Evolutionary conservation across 2,797 vertebrate species (phyloP), one percentile per base, ranked within the genome.

Genomic region (Silurus aristotelis): DNA sequence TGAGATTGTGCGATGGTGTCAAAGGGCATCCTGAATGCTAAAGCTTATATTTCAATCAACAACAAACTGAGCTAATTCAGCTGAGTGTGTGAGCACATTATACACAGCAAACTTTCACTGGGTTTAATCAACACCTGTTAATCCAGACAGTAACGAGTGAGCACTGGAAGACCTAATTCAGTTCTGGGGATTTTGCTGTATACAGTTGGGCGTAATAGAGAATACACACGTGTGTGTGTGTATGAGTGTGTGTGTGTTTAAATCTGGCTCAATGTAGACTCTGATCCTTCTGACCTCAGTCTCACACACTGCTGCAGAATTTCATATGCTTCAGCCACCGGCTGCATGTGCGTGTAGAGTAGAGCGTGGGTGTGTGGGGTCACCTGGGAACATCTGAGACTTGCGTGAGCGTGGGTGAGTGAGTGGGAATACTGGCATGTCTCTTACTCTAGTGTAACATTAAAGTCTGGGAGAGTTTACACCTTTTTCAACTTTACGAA

Each of bases 231-330:
- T 71, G 56, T 73, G n/a, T 73, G 79, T 55, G 46, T 85, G 56
- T 84, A 73, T 83, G 82, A 83, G 67, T 82, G 72, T 64, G 60
- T 86, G 71, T 66, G 61, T 48, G 6, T 78, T 81, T 43, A 88
- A 78, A 68, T 89, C 87, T 87, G 89, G 85, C 91, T 92, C 91
- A 87, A 61, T 87, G 89, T 84, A 92, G 89, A 86, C 93, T 92
- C 89, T 93, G 93, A 92, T 93, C 92, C 85, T 90, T 84, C 66
- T 84, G 90, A 94, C 91, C 90, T 90, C 88, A 87, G 90, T 88
- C 93, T 94, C 89, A 87, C 93, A 92, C 89, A 25, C 58, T 63
- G 83, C 85, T 91, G 93, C 90, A 92, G 93, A 94, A 94, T 95
- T 93, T 91, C 83, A 87, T 87, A 86, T 38, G 92, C 87, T 83